These are phyloP conservation scores for Gallinago paraguaiae DNA, from an alignment of 2,113 vertebrate species.

Conservation along the genomic window DNA sequence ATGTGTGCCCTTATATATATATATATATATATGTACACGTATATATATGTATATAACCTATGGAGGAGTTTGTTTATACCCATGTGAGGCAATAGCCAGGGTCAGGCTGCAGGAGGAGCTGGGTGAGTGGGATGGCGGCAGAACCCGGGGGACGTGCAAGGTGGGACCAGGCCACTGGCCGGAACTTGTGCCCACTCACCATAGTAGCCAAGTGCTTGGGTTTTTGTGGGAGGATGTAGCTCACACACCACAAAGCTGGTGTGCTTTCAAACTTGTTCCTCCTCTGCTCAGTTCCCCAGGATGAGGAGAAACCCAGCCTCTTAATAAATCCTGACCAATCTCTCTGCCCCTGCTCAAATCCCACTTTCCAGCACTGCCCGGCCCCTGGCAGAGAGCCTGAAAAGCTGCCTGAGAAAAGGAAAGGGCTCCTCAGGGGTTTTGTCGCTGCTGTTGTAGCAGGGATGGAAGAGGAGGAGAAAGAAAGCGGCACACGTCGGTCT, in stretches of 20 bases:
- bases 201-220: accelerated
- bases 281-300: background rate
- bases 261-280: background rate
- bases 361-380: background rate
- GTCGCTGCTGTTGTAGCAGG: background rate
- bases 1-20: background rate
- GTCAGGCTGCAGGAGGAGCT: background rate
- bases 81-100: background rate
- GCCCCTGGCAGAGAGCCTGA: background rate
- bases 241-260: background rate
- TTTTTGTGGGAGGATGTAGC: background rate
- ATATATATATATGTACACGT: background rate
- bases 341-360: background rate
- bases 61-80: background rate
- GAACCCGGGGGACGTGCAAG: accelerated
- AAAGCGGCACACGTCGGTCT: accelerated
- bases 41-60: too few relatives aligned
- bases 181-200: accelerated
- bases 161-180: background rate
- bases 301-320: background rate
- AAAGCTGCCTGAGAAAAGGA: background rate
- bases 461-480: background rate
- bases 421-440: background rate
- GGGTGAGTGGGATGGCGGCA: background rate
- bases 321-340: background rate